A percentile compares a stretch with the other conserved stretches of the same genome.
These are phyloP conservation scores for Porites lobata DNA, from an alignment of 92 coral and sea anemone genomes.

Conservation along the genomic window DNA sequence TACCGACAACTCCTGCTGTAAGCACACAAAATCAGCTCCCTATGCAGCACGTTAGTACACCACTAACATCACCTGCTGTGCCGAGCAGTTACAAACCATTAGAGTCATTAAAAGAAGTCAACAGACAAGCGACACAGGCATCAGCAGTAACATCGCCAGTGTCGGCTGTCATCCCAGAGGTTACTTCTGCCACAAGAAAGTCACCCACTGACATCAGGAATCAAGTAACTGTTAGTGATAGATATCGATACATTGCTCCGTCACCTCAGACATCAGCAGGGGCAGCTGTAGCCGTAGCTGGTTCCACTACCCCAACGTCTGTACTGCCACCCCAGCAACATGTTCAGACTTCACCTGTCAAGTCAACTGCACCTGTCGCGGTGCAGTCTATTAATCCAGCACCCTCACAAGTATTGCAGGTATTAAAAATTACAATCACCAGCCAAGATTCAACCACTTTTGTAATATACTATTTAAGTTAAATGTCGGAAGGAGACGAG, in stretches of 20 bases:
- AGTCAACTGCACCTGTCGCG: not conserved
- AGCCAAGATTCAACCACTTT: not conserved
- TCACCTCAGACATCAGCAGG: conserved; percentile 28
- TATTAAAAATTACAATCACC: not conserved
- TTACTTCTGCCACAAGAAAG: conserved; percentile 9
- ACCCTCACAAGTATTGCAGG: conserved; percentile 16
- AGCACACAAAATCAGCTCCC: conserved; percentile 12
- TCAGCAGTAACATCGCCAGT: conserved; percentile 74
- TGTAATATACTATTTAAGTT: not conserved
- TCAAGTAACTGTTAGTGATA: conserved; percentile 82
- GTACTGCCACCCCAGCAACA: not conserved
- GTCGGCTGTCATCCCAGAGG: conserved; percentile 70
- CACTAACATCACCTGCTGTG: conserved; percentile 21
- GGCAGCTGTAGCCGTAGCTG: conserved; percentile 5
- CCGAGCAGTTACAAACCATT: conserved; percentile 76
- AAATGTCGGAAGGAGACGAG: too few species aligned
- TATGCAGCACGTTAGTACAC: not conserved
- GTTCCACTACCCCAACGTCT: not conserved
- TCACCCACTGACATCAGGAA: conserved; percentile 72
- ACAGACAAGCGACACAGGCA: conserved; percentile 73
- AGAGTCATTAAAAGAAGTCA: conserved; percentile 83
- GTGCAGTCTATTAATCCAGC: conserved; percentile 4
- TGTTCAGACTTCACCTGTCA: conserved; percentile 20
- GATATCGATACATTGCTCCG: conserved; percentile 83
- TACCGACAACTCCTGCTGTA: not conserved